Percentiles rank a stretch among this genome's conserved stretches.
These are phyloP conservation scores for Spermophilus dauricus DNA, from an alignment of 2,113 vertebrate species.

Conservation along the genomic window DNA sequence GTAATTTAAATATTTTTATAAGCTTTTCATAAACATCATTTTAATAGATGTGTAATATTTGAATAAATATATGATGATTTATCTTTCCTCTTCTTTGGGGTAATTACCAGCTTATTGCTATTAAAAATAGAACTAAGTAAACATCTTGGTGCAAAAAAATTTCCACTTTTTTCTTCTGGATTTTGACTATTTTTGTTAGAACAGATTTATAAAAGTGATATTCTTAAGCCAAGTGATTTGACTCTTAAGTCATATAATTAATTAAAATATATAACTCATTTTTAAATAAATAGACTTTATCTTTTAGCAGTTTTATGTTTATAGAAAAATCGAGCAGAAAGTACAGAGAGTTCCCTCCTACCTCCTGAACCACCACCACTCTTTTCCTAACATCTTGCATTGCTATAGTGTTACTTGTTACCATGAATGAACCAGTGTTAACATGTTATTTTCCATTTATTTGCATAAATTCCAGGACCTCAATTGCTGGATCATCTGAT, in stretches of 20 bases:
- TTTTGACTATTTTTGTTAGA: background rate
- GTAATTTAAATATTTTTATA: slow-evolving; percentile 68
- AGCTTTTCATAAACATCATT: slow-evolving; percentile 28
- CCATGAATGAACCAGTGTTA: background rate
- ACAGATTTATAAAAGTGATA: background rate
- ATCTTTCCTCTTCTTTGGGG: background rate
- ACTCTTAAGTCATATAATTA: background rate
- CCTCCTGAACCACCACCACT: too few relatives aligned
- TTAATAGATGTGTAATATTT: slow-evolving; percentile 46
- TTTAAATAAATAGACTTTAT: background rate
- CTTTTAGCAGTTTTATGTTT: slow-evolving; percentile 35
- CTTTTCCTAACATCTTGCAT: background rate
- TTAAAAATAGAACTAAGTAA: slow-evolving; percentile 9
- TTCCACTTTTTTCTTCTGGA: background rate
- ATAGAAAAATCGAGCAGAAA: background rate
- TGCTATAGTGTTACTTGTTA: background rate
- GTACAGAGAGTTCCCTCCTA: background rate
- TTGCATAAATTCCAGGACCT: too few relatives aligned
- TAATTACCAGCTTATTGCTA: slow-evolving; percentile 43
- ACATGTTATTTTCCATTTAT: too few relatives aligned
- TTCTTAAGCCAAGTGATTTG: slow-evolving; percentile 20
- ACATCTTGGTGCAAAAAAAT: background rate
- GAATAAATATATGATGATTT: slow-evolving; percentile 51
- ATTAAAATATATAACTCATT: background rate
- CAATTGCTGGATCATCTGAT: too few relatives aligned